Conservation (phyloP, 2,888 invertebrate genomes). For the Leptinotarsa peninsularis region DNA sequence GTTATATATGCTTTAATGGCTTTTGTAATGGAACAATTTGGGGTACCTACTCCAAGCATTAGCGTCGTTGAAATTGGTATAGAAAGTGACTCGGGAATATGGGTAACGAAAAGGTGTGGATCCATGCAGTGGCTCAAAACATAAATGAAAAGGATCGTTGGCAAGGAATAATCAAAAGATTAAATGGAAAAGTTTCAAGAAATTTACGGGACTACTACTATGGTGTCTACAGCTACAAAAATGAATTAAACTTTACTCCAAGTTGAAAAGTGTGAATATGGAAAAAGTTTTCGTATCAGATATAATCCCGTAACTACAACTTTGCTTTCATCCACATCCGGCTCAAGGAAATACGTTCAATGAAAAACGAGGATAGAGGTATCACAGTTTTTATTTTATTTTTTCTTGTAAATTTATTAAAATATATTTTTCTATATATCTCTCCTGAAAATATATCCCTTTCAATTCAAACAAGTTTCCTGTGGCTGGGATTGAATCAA, state of each 20-base stretch:
- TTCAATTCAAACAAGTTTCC: too few relatives aligned
- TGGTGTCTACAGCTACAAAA: conserved; percentile 8
- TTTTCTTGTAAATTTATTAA: background rate
- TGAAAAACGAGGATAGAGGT: background rate
- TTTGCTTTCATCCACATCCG: conserved; percentile 6
- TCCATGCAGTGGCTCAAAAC: background rate
- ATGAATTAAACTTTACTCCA: conserved; percentile 7
- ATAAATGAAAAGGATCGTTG: background rate
- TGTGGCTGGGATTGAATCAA: too few relatives aligned
- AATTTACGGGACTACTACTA: conserved; percentile 1
- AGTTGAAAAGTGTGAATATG: conserved; percentile 11
- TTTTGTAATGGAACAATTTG: conserved; percentile 60
- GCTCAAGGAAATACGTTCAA: background rate
- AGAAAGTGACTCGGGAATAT: background rate
- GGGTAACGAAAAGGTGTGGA: background rate
- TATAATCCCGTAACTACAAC: conserved; percentile 11
- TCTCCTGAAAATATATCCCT: too few relatives aligned
- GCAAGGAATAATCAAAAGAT: background rate
- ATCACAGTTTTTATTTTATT: background rate
- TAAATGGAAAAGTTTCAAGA: conserved; percentile 1
- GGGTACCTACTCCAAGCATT: conserved; percentile 24
- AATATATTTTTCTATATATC: background rate
- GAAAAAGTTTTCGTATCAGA: conserved; percentile 8
- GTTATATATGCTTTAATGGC: conserved; percentile 58
- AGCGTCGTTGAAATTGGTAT: background rate